Evolutionary conservation across 92 coral and sea anemone genomes (phyloP), one percentile per base, ranked within the genome.

Genomic region (Heteractis magnifica): DNA sequence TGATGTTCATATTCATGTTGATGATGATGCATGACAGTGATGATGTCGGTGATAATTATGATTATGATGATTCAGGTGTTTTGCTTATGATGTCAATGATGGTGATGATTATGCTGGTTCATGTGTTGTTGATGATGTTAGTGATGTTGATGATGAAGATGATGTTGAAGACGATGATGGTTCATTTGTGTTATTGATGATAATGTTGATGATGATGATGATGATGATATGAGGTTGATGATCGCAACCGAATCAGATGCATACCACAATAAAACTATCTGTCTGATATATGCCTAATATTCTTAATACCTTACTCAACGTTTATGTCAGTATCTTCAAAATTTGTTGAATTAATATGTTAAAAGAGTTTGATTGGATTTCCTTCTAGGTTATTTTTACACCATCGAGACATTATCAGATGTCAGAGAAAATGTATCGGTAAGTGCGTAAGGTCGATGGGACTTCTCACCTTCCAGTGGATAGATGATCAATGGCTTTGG

Each of bases 371-470:
- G 49, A 23, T 53, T 78, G 18, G 44, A 2, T 58, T 71, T 51
- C 52, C 50, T 75, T 80, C 6, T 84, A 96, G 99, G 99, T 52
- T 96, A 88, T 82, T 89, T 91, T 77, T 96, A 92, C 90, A 90
- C 90, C 52, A 92, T 96, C 72, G 94, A 96, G 81, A 96, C 99
- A 5, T 83, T 96, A 71, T 92, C 97, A 52, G 97, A 96, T 85
- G 99, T 96, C 53, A 89, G 98, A 75, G 98, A 94, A 80, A 96
- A 92, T 70, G 95, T 96, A n/a, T 84, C 95, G 89, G 99, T 96
- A 83, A 94, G 99, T 79, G 16, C 10, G 9, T 51, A 16, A 8
- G 10, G 26, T 64, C 71, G 21, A 64, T n/a, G 10, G n/a, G 71
- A 26, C 14, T 48, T 68, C 73, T 26, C 41, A 68, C 3, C 6